phyloP scores from a whole-genome alignment of 2,888 invertebrate genomes.

The Ethmia dodecea region DNA sequence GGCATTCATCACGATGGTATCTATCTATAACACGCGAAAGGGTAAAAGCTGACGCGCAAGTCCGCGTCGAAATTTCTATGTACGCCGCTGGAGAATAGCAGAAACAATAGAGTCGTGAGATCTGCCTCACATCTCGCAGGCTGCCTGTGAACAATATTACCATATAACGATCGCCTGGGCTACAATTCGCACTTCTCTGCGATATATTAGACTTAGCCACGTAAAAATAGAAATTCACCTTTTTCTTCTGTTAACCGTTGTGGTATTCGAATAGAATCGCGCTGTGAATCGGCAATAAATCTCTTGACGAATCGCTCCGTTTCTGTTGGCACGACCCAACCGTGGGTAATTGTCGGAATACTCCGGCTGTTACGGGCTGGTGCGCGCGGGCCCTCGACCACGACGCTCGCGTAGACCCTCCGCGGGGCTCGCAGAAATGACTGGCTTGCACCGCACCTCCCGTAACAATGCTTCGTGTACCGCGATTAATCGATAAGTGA shows the following conservation, averaged over 20 bases:
- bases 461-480: slow-evolving; percentile 58
- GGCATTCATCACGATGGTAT: slow-evolving; percentile 50
- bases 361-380: slow-evolving; percentile 68
- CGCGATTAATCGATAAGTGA: slow-evolving; percentile 65
- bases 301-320: slow-evolving; percentile 45
- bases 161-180: slow-evolving; percentile 34
- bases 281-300: slow-evolving; percentile 41
- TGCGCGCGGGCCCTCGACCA: slow-evolving; percentile 68
- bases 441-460: slow-evolving; percentile 49
- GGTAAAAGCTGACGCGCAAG: slow-evolving; percentile 57
- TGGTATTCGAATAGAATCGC: slow-evolving; percentile 18
- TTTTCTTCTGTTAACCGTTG: slow-evolving; percentile 3
- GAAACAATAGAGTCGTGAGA: slow-evolving; percentile 71
- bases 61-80: slow-evolving; percentile 54
- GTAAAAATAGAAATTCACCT: slow-evolving; percentile 7
- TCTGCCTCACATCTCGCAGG: slow-evolving; percentile 39
- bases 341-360: slow-evolving; percentile 72
- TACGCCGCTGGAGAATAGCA: slow-evolving; percentile 47
- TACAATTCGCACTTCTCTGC: slow-evolving; percentile 25
- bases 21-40: slow-evolving; percentile 45
- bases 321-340: slow-evolving; percentile 53
- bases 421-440: slow-evolving; percentile 61
- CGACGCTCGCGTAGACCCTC: slow-evolving; percentile 59
- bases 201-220: slow-evolving; percentile 4
- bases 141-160: slow-evolving; percentile 36